phyloP scores from a whole-genome alignment of 2,888 invertebrate species.

The Chorisops tibialis region DNA sequence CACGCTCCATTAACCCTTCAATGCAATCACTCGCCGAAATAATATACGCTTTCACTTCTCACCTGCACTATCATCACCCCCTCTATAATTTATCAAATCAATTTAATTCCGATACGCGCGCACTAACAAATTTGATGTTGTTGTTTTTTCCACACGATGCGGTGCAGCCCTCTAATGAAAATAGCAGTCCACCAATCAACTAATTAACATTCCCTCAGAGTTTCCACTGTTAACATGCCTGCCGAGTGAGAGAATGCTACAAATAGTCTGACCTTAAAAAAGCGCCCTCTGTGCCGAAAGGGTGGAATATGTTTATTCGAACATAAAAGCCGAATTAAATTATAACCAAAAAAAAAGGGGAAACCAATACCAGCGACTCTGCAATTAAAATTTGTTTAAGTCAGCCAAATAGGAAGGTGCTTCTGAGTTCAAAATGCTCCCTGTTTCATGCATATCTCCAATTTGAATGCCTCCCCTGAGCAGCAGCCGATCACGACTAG shows the following conservation, averaged over 20 bases:
- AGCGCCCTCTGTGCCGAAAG: too few species aligned
- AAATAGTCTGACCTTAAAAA: background rate
- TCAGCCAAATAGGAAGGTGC: background rate
- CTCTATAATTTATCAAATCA: background rate
- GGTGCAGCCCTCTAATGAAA: background rate
- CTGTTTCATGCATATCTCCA: too few species aligned
- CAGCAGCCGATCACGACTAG: too few species aligned
- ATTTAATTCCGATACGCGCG: background rate
- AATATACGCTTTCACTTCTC: too few species aligned
- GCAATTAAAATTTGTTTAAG: constrained; percentile 8
- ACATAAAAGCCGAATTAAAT: constrained; percentile 3
- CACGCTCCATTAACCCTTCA: too few species aligned
- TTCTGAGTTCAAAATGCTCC: too few species aligned
- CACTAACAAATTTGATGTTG: background rate
- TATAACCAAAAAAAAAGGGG: background rate
- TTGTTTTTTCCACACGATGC: background rate
- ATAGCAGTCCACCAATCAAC: constrained; percentile 2
- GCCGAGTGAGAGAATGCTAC: background rate
- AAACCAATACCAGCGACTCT: background rate
- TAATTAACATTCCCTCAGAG: background rate
- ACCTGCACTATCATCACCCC: too few species aligned
- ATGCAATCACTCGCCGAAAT: too few species aligned
- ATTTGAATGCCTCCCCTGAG: too few species aligned
- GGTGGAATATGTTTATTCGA: background rate
- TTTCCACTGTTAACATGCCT: background rate